These are phyloP conservation scores for Ecliptopera silaceata DNA, from an alignment of 2,888 invertebrate species.

Conservation along the genomic window DNA sequence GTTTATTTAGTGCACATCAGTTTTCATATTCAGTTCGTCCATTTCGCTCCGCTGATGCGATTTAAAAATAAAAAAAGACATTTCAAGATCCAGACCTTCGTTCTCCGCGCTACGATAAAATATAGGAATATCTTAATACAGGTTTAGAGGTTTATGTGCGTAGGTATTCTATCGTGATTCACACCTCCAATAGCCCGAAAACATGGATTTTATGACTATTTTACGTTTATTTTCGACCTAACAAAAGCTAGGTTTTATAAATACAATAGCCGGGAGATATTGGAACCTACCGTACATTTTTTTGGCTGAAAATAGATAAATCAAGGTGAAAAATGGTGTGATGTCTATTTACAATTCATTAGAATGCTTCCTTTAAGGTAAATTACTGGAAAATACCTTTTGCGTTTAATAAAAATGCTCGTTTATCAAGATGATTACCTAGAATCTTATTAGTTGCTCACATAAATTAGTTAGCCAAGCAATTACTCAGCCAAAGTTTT, in stretches of 20 bases:
- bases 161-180: too few species aligned
- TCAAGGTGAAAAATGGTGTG: constrained; percentile 27
- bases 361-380: constrained; percentile 21
- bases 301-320: constrained; percentile 29
- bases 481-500: not conserved
- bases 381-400: constrained; percentile 16
- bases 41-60: too few species aligned
- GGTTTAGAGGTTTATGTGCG: too few species aligned
- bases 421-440: constrained; percentile 21
- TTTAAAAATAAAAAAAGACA: too few species aligned
- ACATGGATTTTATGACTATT: not conserved
- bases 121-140: too few species aligned
- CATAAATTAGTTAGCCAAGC: not conserved
- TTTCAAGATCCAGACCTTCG: too few species aligned
- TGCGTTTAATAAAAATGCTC: constrained; percentile 19
- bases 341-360: constrained; percentile 32
- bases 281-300: constrained; percentile 5
- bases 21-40: too few species aligned
- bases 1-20: too few species aligned
- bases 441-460: not conserved
- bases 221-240: not conserved
- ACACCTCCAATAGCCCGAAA: not conserved
- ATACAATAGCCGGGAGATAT: not conserved
- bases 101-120: too few species aligned
- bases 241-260: not conserved